Percentiles rank a stretch among this genome's conserved stretches.
Conservation (phyloP, 1,140 invertebrate species). For the Mycetomoellerius zeteki region DNA sequence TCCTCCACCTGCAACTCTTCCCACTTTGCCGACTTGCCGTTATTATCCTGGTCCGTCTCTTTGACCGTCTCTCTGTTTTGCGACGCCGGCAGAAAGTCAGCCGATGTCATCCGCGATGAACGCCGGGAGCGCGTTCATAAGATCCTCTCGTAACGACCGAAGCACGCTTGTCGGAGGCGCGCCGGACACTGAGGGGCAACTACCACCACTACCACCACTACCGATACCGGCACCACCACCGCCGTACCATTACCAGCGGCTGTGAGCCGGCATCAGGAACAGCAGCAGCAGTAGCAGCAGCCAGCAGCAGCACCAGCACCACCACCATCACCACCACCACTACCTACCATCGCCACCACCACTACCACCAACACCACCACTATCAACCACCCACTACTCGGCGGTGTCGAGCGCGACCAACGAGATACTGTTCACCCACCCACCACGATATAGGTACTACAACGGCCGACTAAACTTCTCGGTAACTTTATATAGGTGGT, state of each 20-base stretch:
- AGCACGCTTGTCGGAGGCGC: constrained; percentile 86
- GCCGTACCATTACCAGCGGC: constrained; percentile 38
- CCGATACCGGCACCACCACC: constrained; percentile 66
- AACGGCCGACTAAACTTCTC: constrained; percentile 79
- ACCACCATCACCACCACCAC: constrained; percentile 63
- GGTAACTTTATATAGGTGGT: constrained; percentile 78
- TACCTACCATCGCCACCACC: constrained; percentile 45
- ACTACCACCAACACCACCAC: neutral
- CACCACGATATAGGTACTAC: constrained; percentile 81
- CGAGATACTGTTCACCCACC: constrained; percentile 82
- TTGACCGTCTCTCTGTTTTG: constrained; percentile 27
- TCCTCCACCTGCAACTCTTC: neutral
- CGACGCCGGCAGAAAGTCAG: constrained; percentile 36
- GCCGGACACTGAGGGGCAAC: constrained; percentile 87
- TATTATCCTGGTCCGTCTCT: constrained; percentile 7
- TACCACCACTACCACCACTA: constrained; percentile 78
- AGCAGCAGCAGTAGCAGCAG: constrained; percentile 58
- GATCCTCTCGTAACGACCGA: constrained; percentile 78
- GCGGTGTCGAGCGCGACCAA: constrained; percentile 71
- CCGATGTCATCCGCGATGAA: constrained; percentile 71
- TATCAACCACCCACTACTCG: constrained; percentile 60
- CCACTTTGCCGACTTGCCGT: constrained; percentile 21
- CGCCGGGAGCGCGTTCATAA: constrained; percentile 65
- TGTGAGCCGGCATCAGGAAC: constrained; percentile 61
- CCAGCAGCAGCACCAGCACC: constrained; percentile 66